phyloP scores from a whole-genome alignment of 2,113 vertebrate species.

The Tragelaphus strepsiceros region DNA sequence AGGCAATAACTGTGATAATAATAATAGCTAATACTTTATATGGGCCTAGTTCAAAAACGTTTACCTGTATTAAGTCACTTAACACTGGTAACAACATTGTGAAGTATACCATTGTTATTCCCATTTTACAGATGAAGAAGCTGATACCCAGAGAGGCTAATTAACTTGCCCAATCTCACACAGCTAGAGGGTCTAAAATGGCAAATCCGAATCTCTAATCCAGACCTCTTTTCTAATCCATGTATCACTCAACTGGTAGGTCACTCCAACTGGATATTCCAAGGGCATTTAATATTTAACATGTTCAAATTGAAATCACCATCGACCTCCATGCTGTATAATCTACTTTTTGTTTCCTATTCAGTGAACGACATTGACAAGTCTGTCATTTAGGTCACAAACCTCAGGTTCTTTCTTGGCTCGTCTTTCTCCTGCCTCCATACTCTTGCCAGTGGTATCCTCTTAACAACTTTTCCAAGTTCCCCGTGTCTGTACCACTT shows the following conservation, averaged over 20 bases:
- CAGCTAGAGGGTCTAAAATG: background rate
- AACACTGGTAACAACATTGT: background rate
- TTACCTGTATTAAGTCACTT: background rate
- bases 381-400: background rate
- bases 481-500: background rate
- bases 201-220: background rate
- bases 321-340: accelerated
- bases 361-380: background rate
- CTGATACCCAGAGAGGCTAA: background rate
- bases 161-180: background rate
- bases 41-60: background rate
- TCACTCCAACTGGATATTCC: background rate
- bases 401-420: background rate
- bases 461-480: background rate
- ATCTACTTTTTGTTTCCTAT: background rate
- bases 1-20: background rate
- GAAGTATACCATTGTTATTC: background rate
- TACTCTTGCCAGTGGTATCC: background rate
- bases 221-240: background rate
- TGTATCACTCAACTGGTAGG: background rate
- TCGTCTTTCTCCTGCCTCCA: background rate
- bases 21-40: background rate
- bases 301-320: background rate
- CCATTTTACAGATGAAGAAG: background rate
- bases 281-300: background rate